phyloP scores from a whole-genome alignment of 2,797 vertebrate species.

The Arnoldichthys spilopterus region DNA sequence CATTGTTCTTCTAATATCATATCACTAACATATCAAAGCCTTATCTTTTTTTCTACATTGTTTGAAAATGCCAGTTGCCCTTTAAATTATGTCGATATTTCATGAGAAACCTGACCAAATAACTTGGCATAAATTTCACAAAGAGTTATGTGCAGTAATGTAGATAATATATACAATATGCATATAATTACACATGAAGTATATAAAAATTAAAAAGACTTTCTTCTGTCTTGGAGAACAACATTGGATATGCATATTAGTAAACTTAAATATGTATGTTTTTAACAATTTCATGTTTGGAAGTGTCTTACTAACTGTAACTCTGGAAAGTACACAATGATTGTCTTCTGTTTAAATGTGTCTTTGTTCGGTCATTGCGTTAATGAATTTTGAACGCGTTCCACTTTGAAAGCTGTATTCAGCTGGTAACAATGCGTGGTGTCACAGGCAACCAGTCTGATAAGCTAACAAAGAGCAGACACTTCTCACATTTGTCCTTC shows the following conservation, averaged over 20 bases:
- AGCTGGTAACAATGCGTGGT: slow-evolving; percentile 72
- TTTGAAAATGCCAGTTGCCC: neutral
- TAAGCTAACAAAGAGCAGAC: slow-evolving; percentile 68
- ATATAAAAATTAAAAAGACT: neutral
- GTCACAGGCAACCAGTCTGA: slow-evolving; percentile 72
- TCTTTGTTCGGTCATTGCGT: slow-evolving; percentile 51
- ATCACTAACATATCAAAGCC: too few species aligned
- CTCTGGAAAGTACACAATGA: neutral
- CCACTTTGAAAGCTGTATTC: slow-evolving; percentile 70
- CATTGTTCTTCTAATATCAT: neutral
- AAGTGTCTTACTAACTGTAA: neutral
- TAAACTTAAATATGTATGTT: neutral
- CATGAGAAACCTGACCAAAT: neutral
- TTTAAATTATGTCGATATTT: too few species aligned
- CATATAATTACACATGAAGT: too few species aligned
- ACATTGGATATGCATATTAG: too few species aligned
- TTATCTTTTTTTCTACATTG: too few species aligned
- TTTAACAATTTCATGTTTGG: neutral
- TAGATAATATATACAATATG: neutral
- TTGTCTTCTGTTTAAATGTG: slow-evolving; percentile 5
- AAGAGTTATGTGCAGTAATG: too few species aligned
- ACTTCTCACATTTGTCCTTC: slow-evolving; percentile 91
- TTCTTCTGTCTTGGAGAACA: too few species aligned
- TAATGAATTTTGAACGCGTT: slow-evolving; percentile 67
- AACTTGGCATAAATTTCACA: neutral